These are phyloP conservation scores for Takifugu bimaculatus DNA, from an alignment of 2,113 vertebrate genomes.

Conservation along the genomic window DNA sequence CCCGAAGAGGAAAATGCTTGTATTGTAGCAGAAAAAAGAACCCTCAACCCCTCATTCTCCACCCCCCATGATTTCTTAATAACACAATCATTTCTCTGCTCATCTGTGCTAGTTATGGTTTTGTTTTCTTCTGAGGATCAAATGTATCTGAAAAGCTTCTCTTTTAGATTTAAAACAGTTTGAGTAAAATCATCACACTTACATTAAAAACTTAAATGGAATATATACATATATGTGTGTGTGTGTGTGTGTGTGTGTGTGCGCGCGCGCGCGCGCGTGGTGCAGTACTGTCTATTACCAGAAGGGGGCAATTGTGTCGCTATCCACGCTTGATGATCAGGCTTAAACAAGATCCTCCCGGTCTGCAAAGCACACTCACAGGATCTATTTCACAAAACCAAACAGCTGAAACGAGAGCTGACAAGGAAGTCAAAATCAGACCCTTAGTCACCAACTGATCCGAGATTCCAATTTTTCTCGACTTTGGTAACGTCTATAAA, in stretches of 20 bases:
- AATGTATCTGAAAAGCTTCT: not conserved
- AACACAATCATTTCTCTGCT: too few species aligned
- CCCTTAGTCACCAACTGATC: constrained; percentile 25
- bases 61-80: too few species aligned
- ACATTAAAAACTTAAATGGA: too few species aligned
- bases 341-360: not conserved
- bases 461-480: constrained; percentile 39
- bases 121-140: too few species aligned
- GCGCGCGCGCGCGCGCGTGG: too few species aligned
- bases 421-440: constrained; percentile 28
- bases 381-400: constrained; percentile 26
- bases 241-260: too few species aligned
- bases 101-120: too few species aligned
- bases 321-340: not conserved
- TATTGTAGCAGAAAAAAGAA: not conserved
- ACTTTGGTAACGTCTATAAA: constrained; percentile 8
- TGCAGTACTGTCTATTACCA: constrained; percentile 29
- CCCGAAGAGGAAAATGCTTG: constrained; percentile 19
- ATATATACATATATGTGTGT: too few species aligned
- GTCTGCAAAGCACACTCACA: constrained; percentile 3
- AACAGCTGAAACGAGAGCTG: constrained; percentile 42
- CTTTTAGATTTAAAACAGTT: not conserved
- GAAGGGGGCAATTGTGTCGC: constrained; percentile 55
- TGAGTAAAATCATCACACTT: too few species aligned
- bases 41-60: too few species aligned